These are phyloP conservation scores for Lepas anatifera DNA, from an alignment of 2,888 invertebrate species.

Conservation along the genomic window DNA sequence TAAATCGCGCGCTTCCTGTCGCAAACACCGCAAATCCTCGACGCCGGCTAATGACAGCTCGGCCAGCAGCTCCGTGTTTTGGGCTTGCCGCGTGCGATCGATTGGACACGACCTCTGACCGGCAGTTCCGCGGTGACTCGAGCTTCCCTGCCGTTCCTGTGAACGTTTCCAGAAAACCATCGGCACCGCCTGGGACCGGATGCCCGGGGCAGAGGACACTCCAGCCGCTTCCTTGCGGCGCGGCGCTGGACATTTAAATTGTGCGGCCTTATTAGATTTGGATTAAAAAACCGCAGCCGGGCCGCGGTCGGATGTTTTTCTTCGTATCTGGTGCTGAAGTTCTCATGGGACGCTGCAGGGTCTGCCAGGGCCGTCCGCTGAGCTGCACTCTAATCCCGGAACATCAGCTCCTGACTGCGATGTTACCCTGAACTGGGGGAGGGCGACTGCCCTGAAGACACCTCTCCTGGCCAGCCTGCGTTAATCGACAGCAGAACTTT, in stretches of 20 bases:
- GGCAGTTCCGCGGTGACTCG: background rate
- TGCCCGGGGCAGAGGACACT: background rate
- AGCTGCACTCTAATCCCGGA: too few species aligned
- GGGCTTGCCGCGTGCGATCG: background rate
- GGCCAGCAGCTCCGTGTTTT: background rate
- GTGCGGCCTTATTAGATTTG: background rate
- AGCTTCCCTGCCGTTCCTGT: too few species aligned
- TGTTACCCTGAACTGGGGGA: too few species aligned
- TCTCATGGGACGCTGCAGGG: background rate
- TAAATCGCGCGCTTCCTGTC: background rate
- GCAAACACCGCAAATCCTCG: background rate
- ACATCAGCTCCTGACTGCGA: too few species aligned
- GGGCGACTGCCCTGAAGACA: too few species aligned
- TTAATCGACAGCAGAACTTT: too few species aligned
- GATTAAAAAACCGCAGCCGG: constrained; percentile 2
- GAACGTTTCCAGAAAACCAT: too few species aligned
- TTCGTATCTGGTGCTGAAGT: background rate
- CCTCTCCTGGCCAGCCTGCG: too few species aligned
- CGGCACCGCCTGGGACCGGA: background rate
- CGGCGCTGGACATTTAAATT: background rate
- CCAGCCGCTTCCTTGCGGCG: background rate
- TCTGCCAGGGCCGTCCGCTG: too few species aligned
- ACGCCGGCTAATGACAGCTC: background rate
- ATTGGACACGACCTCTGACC: background rate
- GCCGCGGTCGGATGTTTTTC: background rate